These are phyloP conservation scores for Vanacampus margaritifer DNA, from an alignment of 2,113 vertebrate genomes.

Conservation along the genomic window DNA sequence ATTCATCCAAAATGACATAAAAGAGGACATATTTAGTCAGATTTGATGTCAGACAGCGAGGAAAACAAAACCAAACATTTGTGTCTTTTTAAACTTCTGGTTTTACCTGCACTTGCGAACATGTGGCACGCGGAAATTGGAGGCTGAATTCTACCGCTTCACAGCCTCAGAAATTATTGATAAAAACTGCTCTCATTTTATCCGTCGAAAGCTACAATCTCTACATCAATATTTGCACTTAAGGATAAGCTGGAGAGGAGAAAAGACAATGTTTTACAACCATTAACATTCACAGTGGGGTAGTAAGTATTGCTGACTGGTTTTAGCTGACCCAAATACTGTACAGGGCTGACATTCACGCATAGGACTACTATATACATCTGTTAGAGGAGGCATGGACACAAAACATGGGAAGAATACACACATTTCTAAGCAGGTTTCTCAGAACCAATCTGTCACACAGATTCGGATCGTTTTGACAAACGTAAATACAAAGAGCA, in stretches of 20 bases:
- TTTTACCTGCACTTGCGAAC: no score
- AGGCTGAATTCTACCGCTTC: neutral
- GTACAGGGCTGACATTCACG: constrained; percentile 35
- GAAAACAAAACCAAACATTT: no score
- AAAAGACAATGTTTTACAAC: constrained; percentile 13
- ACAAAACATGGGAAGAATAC: constrained; percentile 10
- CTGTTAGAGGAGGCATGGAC: constrained; percentile 18
- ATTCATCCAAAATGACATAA: no score
- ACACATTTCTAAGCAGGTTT: constrained; percentile 3
- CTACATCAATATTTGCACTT: constrained; percentile 26
- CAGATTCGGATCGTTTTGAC: constrained; percentile 28
- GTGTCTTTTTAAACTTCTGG: neutral
- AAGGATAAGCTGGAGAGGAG: constrained; percentile 21
- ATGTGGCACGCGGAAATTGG: constrained; percentile 6
- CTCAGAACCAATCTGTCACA: neutral
- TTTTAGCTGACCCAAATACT: constrained; percentile 28
- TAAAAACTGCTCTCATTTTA: constrained; percentile 6
- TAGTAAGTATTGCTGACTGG: constrained; percentile 52
- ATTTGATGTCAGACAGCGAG: no score
- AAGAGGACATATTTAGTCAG: no score
- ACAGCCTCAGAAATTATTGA: constrained; percentile 7
- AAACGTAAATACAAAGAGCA: constrained; percentile 21
- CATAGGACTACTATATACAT: constrained; percentile 17
- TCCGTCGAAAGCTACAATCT: constrained; percentile 12
- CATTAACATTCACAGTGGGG: constrained; percentile 40